phyloP scores from a whole-genome alignment of 2,113 vertebrate genomes.

The Gila orcuttii region DNA sequence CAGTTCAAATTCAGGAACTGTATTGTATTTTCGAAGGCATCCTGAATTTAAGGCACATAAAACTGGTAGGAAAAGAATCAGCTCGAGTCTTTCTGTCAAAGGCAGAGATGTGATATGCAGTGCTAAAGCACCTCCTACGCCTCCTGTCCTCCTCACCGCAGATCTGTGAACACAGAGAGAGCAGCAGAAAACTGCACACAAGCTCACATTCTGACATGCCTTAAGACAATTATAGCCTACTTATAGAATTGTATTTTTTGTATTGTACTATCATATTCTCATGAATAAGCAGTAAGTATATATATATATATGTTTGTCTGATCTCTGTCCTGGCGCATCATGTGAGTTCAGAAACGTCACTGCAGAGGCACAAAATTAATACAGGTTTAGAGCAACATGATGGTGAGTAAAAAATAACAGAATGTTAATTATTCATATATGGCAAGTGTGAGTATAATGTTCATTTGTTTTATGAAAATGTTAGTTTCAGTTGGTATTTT shows the following conservation, averaged over 20 bases:
- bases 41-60: background rate
- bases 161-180: slow-evolving; percentile 10
- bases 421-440: background rate
- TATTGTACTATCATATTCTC: background rate
- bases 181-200: background rate
- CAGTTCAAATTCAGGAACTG: background rate
- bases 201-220: background rate
- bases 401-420: background rate
- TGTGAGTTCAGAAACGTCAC: background rate
- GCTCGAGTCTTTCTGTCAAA: background rate
- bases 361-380: background rate
- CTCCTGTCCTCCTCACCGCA: slow-evolving; percentile 11
- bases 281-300: background rate
- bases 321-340: background rate
- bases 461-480: background rate
- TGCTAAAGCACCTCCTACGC: slow-evolving; percentile 17
- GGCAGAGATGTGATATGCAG: background rate
- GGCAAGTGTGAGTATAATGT: background rate
- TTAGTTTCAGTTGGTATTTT: background rate
- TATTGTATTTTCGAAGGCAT: background rate
- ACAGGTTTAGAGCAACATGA: background rate
- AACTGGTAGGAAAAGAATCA: background rate
- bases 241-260: background rate
- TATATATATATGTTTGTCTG: background rate
- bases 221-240: no score